Evolutionary conservation across 2,113 vertebrate species (phyloP).

Genomic region (Sebastes fasciatus): DNA sequence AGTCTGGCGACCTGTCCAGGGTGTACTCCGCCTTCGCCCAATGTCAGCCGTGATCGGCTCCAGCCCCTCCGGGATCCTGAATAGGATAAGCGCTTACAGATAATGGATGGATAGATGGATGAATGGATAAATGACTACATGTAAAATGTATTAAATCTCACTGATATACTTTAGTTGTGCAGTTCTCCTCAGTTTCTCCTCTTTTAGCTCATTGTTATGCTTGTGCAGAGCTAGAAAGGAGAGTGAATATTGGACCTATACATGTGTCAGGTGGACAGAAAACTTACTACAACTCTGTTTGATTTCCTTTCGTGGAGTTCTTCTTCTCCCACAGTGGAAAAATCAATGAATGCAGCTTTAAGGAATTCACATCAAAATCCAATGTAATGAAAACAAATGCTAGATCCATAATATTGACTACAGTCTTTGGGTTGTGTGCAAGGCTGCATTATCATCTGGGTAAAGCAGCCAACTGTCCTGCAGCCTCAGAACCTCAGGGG

Average conservation of each 20-base stretch:
- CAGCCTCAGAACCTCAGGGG: not conserved
- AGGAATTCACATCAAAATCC: conserved; percentile 10
- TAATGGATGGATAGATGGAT: too few species aligned
- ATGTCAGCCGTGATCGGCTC: too few species aligned
- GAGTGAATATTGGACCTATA: not conserved
- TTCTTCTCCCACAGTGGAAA: not conserved
- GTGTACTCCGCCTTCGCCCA: too few species aligned
- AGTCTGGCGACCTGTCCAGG: too few species aligned
- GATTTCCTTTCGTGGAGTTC: not conserved
- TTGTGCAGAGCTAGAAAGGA: not conserved
- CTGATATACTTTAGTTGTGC: not conserved
- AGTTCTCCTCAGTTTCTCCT: not conserved
- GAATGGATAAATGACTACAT: not conserved
- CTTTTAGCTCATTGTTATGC: not conserved
- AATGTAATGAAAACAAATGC: conserved; percentile 1
- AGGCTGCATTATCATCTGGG: not conserved
- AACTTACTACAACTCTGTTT: not conserved
- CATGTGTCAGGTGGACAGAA: not conserved
- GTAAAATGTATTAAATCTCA: not conserved
- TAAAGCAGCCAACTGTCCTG: not conserved
- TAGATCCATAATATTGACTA: conserved; percentile 9
- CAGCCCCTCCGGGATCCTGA: too few species aligned
- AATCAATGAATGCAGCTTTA: conserved; percentile 1
- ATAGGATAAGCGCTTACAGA: too few species aligned
- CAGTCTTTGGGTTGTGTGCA: not conserved